phyloP scores from a whole-genome alignment of 1,140 invertebrate species.

The Meloidogyne chitwoodi region DNA sequence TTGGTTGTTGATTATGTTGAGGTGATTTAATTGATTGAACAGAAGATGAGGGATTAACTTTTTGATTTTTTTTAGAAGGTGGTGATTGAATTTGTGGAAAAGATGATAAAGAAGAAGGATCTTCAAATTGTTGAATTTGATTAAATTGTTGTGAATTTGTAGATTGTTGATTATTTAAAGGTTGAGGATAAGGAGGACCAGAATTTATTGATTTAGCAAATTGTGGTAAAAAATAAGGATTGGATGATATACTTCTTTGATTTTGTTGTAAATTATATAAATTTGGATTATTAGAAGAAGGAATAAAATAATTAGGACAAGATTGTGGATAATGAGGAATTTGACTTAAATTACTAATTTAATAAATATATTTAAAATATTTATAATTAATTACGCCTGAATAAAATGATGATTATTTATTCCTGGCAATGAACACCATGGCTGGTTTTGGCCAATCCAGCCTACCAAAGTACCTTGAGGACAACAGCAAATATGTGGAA shows the following conservation, averaged over 20 bases:
- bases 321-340: neutral
- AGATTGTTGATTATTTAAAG: neutral
- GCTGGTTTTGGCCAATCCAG: neutral
- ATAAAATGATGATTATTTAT: neutral
- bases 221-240: neutral
- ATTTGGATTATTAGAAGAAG: neutral
- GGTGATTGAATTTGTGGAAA: neutral
- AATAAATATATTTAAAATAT: neutral
- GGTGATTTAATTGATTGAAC: neutral
- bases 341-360: too few species aligned
- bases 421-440: neutral
- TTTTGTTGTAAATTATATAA: neutral
- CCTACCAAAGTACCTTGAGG: neutral
- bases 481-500: neutral
- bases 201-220: neutral
- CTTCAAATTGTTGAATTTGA: neutral
- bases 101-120: too few species aligned
- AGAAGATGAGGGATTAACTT: neutral
- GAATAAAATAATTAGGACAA: neutral
- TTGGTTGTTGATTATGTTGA: neutral
- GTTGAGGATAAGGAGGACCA: neutral
- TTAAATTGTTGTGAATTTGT: too few species aligned
- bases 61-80: neutral
- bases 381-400: neutral
- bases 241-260: neutral